These are phyloP conservation scores for Todus mexicanus DNA, from an alignment of 2,797 vertebrate genomes.

Conservation along the genomic window DNA sequence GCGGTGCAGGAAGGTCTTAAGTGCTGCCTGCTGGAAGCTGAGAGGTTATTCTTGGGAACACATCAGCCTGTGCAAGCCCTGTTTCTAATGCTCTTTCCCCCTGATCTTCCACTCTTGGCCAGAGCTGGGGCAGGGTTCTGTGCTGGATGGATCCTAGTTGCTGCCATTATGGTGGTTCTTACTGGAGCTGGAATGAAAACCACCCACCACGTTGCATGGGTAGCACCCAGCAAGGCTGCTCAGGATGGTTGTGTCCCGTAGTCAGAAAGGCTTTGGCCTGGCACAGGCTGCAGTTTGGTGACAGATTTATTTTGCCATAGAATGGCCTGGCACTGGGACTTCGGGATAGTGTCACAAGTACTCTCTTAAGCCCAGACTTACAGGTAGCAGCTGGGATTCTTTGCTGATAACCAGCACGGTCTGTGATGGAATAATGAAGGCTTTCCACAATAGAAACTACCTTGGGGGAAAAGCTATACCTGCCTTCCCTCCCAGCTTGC, in stretches of 20 bases:
- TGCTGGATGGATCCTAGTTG: neutral
- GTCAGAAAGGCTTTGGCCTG: neutral
- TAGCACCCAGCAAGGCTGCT: neutral
- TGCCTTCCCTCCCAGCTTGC: neutral
- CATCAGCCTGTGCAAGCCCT: neutral
- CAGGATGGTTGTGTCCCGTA: neutral
- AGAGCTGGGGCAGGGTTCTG: neutral
- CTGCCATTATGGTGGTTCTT: neutral
- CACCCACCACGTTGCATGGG: neutral
- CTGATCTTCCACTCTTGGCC: neutral
- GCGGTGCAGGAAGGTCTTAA: constrained; percentile 13
- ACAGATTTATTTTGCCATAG: neutral
- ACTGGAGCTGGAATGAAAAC: neutral
- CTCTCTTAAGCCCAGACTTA: neutral
- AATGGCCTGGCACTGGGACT: neutral
- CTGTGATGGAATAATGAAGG: neutral
- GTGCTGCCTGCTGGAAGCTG: constrained; percentile 17
- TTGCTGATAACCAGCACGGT: neutral
- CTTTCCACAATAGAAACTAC: neutral
- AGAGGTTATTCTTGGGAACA: constrained; percentile 21
- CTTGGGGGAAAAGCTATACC: neutral
- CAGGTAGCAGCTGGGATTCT: neutral
- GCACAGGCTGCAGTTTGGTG: neutral
- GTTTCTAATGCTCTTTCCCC: neutral
- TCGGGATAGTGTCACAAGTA: neutral